A percentile compares a stretch with the other conserved stretches of the same genome.
Conservation (phyloP, 2,888 invertebrate species). For the Drosophila meridiana region DNA sequence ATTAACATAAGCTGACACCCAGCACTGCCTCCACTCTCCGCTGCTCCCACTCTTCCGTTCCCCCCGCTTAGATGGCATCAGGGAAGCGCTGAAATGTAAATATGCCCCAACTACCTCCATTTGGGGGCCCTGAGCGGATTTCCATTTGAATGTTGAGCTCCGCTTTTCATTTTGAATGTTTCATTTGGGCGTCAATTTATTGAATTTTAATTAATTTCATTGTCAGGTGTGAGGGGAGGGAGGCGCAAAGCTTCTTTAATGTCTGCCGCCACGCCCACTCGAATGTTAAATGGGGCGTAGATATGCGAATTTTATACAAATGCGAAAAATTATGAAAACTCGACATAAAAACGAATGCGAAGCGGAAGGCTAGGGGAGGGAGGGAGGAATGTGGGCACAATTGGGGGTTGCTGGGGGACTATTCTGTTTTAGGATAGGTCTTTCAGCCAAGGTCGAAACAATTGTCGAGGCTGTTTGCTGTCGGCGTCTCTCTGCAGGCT, state of each 20-base stretch:
- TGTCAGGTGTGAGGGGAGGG: slow-evolving; percentile 34
- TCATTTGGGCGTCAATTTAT: slow-evolving; percentile 71
- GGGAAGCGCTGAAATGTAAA: slow-evolving; percentile 30
- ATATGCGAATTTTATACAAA: slow-evolving; percentile 60
- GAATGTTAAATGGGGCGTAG: slow-evolving; percentile 34
- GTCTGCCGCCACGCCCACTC: slow-evolving; percentile 37
- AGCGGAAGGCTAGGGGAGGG: neutral
- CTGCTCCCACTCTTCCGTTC: neutral
- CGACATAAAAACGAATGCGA: slow-evolving; percentile 58
- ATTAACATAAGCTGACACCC: slow-evolving; percentile 72
- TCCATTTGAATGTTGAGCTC: slow-evolving; percentile 18
- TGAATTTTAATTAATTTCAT: slow-evolving; percentile 79
- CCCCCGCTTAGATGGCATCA: neutral
- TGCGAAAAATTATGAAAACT: slow-evolving; percentile 67
- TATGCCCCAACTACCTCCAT: neutral
- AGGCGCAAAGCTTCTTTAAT: slow-evolving; percentile 59
- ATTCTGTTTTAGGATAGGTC: slow-evolving; percentile 5
- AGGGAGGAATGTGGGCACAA: neutral
- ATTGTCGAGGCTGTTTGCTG: slow-evolving; percentile 54
- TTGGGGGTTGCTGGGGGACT: neutral
- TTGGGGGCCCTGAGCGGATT: slow-evolving; percentile 1
- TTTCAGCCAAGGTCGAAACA: slow-evolving; percentile 67
- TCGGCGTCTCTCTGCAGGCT: slow-evolving; percentile 31
- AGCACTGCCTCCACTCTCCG: neutral
- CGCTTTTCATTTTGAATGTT: slow-evolving; percentile 50